These are phyloP conservation scores for Trichosurus vulpecula DNA, from an alignment of 2,797 vertebrate genomes.

Conservation along the genomic window DNA sequence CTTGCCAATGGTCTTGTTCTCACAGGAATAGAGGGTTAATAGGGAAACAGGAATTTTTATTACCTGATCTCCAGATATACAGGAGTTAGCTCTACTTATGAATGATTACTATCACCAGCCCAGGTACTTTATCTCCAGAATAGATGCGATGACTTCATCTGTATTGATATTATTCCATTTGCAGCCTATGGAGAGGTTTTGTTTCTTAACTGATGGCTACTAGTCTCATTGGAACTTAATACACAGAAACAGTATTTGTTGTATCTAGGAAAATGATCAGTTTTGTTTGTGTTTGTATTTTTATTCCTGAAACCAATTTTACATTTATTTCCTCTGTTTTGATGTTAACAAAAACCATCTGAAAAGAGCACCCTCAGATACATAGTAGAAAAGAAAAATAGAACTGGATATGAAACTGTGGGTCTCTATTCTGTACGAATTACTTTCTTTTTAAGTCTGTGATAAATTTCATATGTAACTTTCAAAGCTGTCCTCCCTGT, in stretches of 20 bases:
- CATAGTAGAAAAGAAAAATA: neutral
- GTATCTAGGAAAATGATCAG: neutral
- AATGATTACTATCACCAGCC: neutral
- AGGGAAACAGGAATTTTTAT: neutral
- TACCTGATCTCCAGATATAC: neutral
- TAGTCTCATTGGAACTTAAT: neutral
- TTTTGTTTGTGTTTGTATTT: neutral
- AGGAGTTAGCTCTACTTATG: neutral
- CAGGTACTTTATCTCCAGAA: neutral
- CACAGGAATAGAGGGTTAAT: neutral
- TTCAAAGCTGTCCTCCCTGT: neutral
- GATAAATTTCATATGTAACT: neutral
- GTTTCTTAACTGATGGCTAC: neutral
- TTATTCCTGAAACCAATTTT: neutral
- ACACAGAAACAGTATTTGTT: neutral
- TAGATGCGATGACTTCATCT: neutral
- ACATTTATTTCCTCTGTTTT: neutral
- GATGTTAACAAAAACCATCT: neutral
- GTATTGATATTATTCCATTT: neutral
- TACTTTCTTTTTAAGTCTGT: neutral
- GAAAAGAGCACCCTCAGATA: neutral
- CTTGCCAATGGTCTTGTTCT: neutral
- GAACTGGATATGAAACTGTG: neutral
- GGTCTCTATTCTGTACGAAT: neutral
- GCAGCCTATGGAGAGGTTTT: neutral